Evolutionary conservation across 2,113 vertebrate species (phyloP).

Genomic region (Bos indicus): DNA sequence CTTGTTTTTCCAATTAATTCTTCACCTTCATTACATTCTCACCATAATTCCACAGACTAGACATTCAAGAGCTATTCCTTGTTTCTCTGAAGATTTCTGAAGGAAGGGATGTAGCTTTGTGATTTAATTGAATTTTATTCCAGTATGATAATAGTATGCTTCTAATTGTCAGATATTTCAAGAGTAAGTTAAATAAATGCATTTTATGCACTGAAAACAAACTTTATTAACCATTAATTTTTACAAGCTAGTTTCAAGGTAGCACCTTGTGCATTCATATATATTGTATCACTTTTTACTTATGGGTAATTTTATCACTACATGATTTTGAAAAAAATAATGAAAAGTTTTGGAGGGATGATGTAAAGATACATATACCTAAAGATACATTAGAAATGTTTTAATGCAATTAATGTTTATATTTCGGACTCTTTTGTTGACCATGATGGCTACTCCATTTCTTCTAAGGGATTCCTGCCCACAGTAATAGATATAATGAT

Average conservation of each 20-base stretch:
- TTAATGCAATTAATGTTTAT: neutral
- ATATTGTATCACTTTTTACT: neutral
- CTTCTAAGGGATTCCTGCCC: too few species aligned
- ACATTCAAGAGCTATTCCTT: neutral
- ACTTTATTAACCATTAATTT: conserved; percentile 4
- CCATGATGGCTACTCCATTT: too few species aligned
- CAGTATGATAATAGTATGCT: neutral
- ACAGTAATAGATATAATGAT: too few species aligned
- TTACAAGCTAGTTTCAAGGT: conserved; percentile 16
- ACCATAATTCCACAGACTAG: neutral
- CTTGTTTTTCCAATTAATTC: conserved; percentile 50
- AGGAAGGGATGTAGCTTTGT: neutral
- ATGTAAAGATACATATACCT: neutral
- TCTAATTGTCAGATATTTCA: conserved; percentile 11
- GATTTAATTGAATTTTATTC: conserved; percentile 12
- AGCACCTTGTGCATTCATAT: neutral
- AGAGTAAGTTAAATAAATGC: conserved; percentile 19
- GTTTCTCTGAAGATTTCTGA: neutral
- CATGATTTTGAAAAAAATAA: neutral
- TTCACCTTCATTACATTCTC: neutral
- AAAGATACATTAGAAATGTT: neutral
- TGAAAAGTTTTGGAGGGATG: neutral
- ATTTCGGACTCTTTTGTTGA: too few species aligned
- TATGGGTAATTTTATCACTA: neutral
- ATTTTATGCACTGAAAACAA: conserved; percentile 28